Evolutionary conservation across 2,888 invertebrate genomes (phyloP), one percentile per base, ranked within the genome.

Genomic region (Calameuta pallipes): DNA sequence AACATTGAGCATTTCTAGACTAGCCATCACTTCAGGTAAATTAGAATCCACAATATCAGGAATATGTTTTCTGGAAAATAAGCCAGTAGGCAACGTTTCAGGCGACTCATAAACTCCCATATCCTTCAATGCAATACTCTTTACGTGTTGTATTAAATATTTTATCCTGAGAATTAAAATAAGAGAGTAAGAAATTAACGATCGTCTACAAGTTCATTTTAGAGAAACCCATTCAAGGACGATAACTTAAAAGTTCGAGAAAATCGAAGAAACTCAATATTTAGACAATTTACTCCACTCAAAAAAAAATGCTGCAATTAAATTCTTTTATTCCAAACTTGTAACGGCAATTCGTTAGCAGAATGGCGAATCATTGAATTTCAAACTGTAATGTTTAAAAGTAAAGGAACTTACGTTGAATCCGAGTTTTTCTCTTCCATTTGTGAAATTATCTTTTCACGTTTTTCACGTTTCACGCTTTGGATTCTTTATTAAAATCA

Each of bases 1-100:
- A 31, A 91, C 89, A 6, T 87, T 88, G 11, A 91, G 82, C 87
- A 87, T 88, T 81, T 90, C 87, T 80, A 91, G 86, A 77, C 89
- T 83, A 74, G 88, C 89, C 37, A 88, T 86, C 35, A 91, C 88
- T 73, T 89, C 89, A 30, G 90, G 90, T 69, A 91, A 78, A 85
- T 85, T 89, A 71, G 79, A 80, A 80, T 88, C 89, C 23, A 78
- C 75, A 74, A 56, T 73, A 75, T 79, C 56, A 13, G 69, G 30
- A 15, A 36, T 31, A 33, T 74, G 33, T 76, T 68, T 76, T 76
- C 86, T 85, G 73, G 69, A 86, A 83, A 78, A 76, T 13, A 69
- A n/a, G 36, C 70, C 33, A 31, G 2, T n/a, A 68, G 15, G 37
- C 30, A 78, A 79, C 68, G 73, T 76, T 41, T 41, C 30, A 75